Evolutionary conservation across 2,888 invertebrate species (phyloP).

Genomic region (Ophion obscuratus): DNA sequence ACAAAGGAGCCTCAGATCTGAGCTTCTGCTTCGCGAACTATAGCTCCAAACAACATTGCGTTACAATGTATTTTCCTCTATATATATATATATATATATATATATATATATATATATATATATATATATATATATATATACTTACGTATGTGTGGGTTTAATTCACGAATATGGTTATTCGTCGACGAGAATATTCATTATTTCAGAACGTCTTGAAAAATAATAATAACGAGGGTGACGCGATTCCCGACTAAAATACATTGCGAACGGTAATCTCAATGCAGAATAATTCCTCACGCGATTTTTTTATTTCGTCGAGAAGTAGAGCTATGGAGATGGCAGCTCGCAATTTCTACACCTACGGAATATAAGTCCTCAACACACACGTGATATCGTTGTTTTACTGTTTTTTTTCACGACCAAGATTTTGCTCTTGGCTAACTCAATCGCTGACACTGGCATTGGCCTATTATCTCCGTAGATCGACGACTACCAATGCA

Average conservation of each 20-base stretch:
- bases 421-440: conserved; percentile 79
- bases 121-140: conserved; percentile 17
- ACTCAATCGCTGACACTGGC: conserved; percentile 81
- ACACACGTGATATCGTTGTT: conserved; percentile 69
- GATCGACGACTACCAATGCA: conserved; percentile 34
- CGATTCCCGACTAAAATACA: neutral
- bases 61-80: conserved; percentile 9
- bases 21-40: conserved; percentile 50
- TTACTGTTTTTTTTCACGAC: conserved; percentile 82
- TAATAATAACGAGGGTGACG: neutral
- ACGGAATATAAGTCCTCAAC: conserved; percentile 67
- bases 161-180: conserved; percentile 26
- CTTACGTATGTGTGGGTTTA: neutral
- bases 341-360: conserved; percentile 8
- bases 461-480: conserved; percentile 82
- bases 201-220: neutral
- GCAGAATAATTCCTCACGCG: neutral
- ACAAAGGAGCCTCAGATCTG: conserved; percentile 47
- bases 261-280: neutral
- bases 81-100: no score
- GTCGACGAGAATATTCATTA: conserved; percentile 32
- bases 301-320: neutral
- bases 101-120: no score
- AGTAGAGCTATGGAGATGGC: neutral
- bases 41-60: conserved; percentile 34